Base-by-base conservation (phyloP, 2,888 invertebrate species). In the Meiosimyza platycephala region DNA sequence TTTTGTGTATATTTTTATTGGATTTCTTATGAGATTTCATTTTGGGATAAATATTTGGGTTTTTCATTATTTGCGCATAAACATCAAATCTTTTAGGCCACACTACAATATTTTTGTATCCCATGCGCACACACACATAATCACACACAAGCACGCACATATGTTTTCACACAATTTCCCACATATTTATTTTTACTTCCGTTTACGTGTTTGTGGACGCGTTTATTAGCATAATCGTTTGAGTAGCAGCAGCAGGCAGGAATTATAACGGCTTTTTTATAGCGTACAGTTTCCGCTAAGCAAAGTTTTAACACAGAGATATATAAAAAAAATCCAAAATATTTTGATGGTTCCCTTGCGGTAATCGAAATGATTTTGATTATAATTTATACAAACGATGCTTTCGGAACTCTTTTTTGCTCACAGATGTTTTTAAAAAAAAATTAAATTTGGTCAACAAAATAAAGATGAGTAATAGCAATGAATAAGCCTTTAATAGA, bases 11-110 rank as follows among this genome's bases (percentile, higher is more conserved):
- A 57, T 57, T 57, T 57, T 57, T 4, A 15, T 57, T 57, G 18
- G 57, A 40, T 40, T 40, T 13, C 57, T 18, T 57, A 22, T 57
- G 22, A 57, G 57, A 57, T 57, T 57, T 18, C 16, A 22, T 57
- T 57, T 15, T 57, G 12, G 11, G 18, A 57, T 57, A 57, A 6
- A 57, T 28, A 18, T 15, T 57, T 57, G 4, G 22, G 6, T 57
- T 18, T 28, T 22, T 28, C 18, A 12, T 12, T 57, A 18, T 57
- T 57, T 57, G 18, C 18, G 28, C 18, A 18, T 57, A 57, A 57
- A 15, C 57, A 57, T 28, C 2, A 28, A 28, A 28, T 57, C 57
- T 57, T 22, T 57, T 22, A 15, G 6, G 28, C 57, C 57, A 57
- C 57, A 57, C 22, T 22, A 28, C 22, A 11, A 9, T 40, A 40